These are phyloP conservation scores for Gephyroberyx darwinii DNA, from an alignment of 2,797 vertebrate genomes.

Conservation along the genomic window DNA sequence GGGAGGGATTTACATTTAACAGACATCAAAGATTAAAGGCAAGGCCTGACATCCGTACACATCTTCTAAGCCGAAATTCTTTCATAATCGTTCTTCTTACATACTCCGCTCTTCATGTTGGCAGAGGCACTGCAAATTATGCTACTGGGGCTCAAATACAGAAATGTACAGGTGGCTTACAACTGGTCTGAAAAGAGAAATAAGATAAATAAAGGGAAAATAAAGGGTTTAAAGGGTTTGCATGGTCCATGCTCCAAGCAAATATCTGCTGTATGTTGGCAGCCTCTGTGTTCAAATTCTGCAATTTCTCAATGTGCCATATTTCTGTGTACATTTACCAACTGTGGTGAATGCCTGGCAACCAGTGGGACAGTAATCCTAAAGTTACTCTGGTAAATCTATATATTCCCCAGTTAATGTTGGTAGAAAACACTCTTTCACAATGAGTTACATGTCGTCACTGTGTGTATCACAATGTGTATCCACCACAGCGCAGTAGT, in stretches of 20 bases:
- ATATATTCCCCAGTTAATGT: too few relatives aligned
- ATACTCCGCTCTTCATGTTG: slow-evolving; percentile 39
- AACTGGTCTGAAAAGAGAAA: neutral
- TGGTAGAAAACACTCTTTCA: too few relatives aligned
- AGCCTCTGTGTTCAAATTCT: neutral
- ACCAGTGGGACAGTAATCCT: neutral
- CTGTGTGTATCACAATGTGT: too few relatives aligned
- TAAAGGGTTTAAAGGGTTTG: slow-evolving; percentile 2
- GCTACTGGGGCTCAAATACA: slow-evolving; percentile 1
- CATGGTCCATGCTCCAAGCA: neutral
- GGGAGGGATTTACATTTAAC: slow-evolving; percentile 59
- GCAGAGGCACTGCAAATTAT: slow-evolving; percentile 20
- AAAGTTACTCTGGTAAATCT: too few relatives aligned
- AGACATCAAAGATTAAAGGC: slow-evolving; percentile 46
- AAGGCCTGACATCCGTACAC: slow-evolving; percentile 23
- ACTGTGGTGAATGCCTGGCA: neutral
- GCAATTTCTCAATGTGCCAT: neutral
- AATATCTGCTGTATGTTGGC: too few relatives aligned
- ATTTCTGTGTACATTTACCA: slow-evolving; percentile 4
- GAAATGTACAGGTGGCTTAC: too few relatives aligned
- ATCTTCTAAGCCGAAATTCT: slow-evolving; percentile 22
- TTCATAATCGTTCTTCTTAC: slow-evolving; percentile 42
- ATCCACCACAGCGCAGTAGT: too few relatives aligned
- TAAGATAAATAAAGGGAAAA: neutral
- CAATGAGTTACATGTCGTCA: too few relatives aligned